A percentile compares a stretch with the other conserved stretches of the same genome.
phyloP scores from a whole-genome alignment of 2,113 vertebrate genomes.

The Hoplias malabaricus region DNA sequence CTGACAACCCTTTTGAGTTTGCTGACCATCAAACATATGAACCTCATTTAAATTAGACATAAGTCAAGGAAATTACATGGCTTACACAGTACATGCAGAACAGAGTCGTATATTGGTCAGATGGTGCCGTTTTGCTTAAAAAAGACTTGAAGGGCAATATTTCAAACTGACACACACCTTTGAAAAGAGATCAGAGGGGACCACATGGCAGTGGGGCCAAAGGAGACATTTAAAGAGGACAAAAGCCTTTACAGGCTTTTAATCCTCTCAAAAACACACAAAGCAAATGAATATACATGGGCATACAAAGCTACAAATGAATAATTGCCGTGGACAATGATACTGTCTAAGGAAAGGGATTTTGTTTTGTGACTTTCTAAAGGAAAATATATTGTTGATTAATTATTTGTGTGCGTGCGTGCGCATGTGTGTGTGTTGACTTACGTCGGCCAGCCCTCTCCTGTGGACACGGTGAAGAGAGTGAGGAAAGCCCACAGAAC shows the following conservation, averaged over 20 bases:
- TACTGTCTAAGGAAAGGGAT: neutral
- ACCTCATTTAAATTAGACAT: conserved; percentile 36
- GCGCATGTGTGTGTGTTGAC: conserved; percentile 55
- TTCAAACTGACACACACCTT: conserved; percentile 42
- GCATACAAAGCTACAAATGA: neutral
- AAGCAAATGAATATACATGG: neutral
- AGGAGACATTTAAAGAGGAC: conserved; percentile 24
- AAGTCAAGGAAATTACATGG: conserved; percentile 32
- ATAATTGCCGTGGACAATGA: neutral
- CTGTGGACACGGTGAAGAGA: conserved; percentile 93
- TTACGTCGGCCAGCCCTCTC: conserved; percentile 97
- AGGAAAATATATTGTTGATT: too few species aligned
- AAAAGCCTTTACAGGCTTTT: conserved; percentile 19
- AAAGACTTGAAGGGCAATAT: conserved; percentile 36
- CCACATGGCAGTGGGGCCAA: conserved; percentile 23
- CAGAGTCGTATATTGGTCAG: neutral
- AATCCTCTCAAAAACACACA: conserved; percentile 5
- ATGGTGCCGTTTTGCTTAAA: too few species aligned
- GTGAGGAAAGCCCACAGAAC: conserved; percentile 97
- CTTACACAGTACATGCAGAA: neutral
- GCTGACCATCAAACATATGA: conserved; percentile 12
- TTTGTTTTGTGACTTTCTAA: too few species aligned
- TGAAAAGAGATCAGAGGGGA: conserved; percentile 34
- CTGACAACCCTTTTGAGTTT: neutral
- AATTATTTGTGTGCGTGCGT: neutral